Conservation (phyloP, 1,140 invertebrate genomes). For the Solenopsis invicta region DNA sequence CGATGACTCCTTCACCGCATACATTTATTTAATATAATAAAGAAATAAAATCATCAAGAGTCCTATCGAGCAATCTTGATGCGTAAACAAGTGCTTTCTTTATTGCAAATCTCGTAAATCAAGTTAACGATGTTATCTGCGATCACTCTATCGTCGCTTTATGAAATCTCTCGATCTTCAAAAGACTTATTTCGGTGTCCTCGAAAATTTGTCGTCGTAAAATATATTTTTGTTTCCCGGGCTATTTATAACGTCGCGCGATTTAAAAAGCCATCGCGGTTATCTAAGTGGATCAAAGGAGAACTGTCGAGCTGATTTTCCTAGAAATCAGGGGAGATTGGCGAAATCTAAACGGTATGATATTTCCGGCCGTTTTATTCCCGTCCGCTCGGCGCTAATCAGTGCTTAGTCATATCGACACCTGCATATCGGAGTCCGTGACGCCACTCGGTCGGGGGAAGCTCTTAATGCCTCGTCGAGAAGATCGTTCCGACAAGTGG, state of each 20-base stretch:
- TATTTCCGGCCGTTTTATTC: constrained; percentile 62
- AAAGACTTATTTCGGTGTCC: neutral
- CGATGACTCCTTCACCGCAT: constrained; percentile 65
- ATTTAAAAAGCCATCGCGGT: neutral
- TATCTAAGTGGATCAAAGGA: constrained; percentile 20
- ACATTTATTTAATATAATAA: constrained; percentile 67
- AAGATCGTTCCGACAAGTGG: constrained; percentile 58
- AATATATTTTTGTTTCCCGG: neutral
- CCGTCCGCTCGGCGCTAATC: constrained; percentile 56
- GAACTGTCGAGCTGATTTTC: constrained; percentile 31
- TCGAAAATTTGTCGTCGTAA: neutral
- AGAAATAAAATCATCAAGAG: constrained; percentile 49
- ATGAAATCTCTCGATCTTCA: neutral
- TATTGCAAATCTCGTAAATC: constrained; percentile 11
- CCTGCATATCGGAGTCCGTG: constrained; percentile 59
- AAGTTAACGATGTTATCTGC: constrained; percentile 22
- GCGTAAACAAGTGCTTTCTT: constrained; percentile 9
- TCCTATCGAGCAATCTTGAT: constrained; percentile 18
- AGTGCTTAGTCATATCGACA: constrained; percentile 70
- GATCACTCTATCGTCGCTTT: too few relatives aligned
- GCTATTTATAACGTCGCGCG: constrained; percentile 7
- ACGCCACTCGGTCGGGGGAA: constrained; percentile 22
- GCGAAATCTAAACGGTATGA: constrained; percentile 45
- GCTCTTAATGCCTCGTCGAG: constrained; percentile 26
- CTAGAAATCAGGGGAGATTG: constrained; percentile 2